A percentile compares a stretch with the other conserved stretches of the same genome.
phyloP scores from a whole-genome alignment of 2,113 vertebrate species.

The Melanotaenia duboulayi region DNA sequence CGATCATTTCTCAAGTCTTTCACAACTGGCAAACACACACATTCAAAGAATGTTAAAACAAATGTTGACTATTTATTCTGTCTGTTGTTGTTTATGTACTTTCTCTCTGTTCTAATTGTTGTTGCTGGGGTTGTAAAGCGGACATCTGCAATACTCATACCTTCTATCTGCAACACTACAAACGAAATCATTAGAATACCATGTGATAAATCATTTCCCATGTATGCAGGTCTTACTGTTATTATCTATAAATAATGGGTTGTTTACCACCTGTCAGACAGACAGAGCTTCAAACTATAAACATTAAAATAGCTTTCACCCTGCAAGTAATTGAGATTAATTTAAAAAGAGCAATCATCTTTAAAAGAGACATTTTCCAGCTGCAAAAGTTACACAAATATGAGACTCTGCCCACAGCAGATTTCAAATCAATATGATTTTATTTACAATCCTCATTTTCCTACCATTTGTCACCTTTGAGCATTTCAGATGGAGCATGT shows the following conservation, averaged over 20 bases:
- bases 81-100: conserved; percentile 58
- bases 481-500: neutral
- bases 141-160: conserved; percentile 17
- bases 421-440: neutral
- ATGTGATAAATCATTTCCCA: neutral
- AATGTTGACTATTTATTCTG: conserved; percentile 64
- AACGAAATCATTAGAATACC: neutral
- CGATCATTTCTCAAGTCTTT: conserved; percentile 25
- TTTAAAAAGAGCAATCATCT: neutral
- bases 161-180: neutral
- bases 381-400: neutral
- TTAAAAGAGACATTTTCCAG: neutral
- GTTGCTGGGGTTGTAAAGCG: conserved; percentile 51
- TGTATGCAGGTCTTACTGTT: neutral
- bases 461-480: neutral
- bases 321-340: too few relatives aligned
- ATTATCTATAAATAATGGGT: too few relatives aligned
- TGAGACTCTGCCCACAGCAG: too few relatives aligned
- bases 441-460: neutral
- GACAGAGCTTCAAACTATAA: too few relatives aligned
- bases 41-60: conserved; percentile 60
- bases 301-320: too few relatives aligned
- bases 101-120: conserved; percentile 40
- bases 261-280: too few relatives aligned
- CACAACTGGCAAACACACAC: conserved; percentile 43